Evolutionary conservation across 2,113 vertebrate species (phyloP), one percentile per base, ranked within the genome.

Genomic region (Ictidomys tridecemlineatus): DNA sequence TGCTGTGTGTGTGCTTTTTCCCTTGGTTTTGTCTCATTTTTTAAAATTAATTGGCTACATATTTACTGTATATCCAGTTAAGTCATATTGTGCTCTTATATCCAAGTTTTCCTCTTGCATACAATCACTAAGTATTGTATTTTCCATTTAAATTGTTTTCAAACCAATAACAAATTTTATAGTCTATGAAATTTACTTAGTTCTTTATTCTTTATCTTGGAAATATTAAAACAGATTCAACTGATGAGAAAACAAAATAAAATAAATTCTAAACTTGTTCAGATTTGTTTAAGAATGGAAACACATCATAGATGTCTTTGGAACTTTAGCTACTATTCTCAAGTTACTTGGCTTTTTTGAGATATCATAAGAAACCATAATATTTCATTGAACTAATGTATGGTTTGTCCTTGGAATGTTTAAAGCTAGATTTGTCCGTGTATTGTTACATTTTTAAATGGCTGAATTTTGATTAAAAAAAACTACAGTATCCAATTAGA

Each of bases 61-160:
- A 89, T 51, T 96, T 97, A 80, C 18, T 85, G 0, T 70, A 70
- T 87, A 85, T 95, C 11, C 77, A 42, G 20, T 94, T 82, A 95
- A 93, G 20, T 93, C 86, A 69, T 85, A 16, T 17, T 89, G 2
- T 91, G 4, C 85, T 89, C 37, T 93, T 51, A 76, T 92, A 76
- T 85, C 53, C 34, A 77, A 77, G 1, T 12, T 76, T 92, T 76
- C 20, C 61, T 84, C 24, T 92, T 97, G 83, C 28, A 73, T 73
- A 85, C 45, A 79, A 69, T 91, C 28, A 88, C 45, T 61, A 82
- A 63, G 86, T 69, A 63, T 80, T 89, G 7, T 74, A 72, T 90
- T 77, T 96, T 92, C 26, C 2, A 79, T 90, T 96, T 95, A 89
- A 89, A 88, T 77, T 37, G 13, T 85, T 93, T 90, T 95, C 45